phyloP scores from a whole-genome alignment of 1,140 invertebrate species.

The Sitophilus oryzae region DNA sequence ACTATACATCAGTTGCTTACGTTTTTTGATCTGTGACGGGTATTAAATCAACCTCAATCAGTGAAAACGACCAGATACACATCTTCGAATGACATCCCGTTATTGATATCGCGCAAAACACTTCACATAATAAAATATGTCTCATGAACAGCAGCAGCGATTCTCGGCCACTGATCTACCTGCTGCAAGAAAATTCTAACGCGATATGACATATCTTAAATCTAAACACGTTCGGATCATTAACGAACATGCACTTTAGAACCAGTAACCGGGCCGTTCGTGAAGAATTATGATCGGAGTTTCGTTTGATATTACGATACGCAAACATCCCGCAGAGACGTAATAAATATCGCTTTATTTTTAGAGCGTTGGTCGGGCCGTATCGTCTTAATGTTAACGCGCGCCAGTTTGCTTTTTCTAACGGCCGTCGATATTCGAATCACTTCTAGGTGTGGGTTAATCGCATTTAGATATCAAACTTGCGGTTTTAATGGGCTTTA shows the following conservation, averaged over 20 bases:
- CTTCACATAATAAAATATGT: not conserved
- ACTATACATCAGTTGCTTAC: no score
- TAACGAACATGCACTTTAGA: constrained; percentile 30
- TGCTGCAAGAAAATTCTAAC: constrained; percentile 21
- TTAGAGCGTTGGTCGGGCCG: not conserved
- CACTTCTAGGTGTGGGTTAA: no score
- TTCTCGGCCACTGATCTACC: constrained; percentile 11
- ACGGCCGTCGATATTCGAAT: no score
- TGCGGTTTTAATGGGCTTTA: no score
- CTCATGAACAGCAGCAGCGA: not conserved
- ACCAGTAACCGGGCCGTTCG: constrained; percentile 7
- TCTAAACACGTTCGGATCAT: constrained; percentile 32
- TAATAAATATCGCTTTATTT: not conserved
- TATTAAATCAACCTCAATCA: not conserved
- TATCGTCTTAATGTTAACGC: not conserved
- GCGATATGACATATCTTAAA: constrained; percentile 34
- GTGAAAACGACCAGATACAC: not conserved
- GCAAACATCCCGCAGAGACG: not conserved
- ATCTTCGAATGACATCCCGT: not conserved
- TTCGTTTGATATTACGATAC: not conserved
- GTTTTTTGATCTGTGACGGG: no score
- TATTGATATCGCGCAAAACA: not conserved
- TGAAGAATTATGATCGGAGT: not conserved
- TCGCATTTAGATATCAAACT: no score
- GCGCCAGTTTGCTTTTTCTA: not conserved